These are phyloP conservation scores for Eugnorisma glareosa DNA, from an alignment of 2,888 invertebrate species.

Conservation along the genomic window DNA sequence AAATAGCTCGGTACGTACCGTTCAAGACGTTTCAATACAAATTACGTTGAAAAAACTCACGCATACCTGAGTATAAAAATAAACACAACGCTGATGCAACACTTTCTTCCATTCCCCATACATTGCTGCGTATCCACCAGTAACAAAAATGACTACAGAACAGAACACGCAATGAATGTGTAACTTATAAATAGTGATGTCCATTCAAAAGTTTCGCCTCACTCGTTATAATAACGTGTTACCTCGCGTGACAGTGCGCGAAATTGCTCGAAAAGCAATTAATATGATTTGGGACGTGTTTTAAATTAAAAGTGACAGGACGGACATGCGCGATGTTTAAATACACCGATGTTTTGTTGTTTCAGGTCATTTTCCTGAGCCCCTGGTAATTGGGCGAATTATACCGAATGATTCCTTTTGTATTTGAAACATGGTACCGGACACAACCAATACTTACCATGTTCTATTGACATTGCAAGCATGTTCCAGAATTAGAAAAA, in stretches of 20 bases:
- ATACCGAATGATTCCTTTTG: conserved; percentile 28
- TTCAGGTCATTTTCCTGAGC: conserved; percentile 47
- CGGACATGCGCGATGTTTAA: conserved; percentile 68
- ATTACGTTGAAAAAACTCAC: conserved; percentile 62
- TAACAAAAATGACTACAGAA: not conserved
- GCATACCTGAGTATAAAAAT: conserved; percentile 61
- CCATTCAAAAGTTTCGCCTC: conserved; percentile 59
- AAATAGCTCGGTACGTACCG: conserved; percentile 74
- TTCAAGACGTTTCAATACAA: conserved; percentile 66
- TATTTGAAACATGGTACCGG: no score
- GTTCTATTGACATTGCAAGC: not conserved
- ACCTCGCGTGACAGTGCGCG: conserved; percentile 81
- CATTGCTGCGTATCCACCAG: conserved; percentile 36
- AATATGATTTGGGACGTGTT: conserved; percentile 73
- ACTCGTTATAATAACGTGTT: conserved; percentile 76
- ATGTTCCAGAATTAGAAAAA: not conserved
- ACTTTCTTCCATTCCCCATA: conserved; percentile 44
- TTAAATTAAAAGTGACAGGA: conserved; percentile 71
- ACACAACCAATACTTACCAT: no score
- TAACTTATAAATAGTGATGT: conserved; percentile 67
- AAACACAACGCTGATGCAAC: conserved; percentile 26
- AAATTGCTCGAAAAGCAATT: conserved; percentile 85
- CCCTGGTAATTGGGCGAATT: conserved; percentile 29
- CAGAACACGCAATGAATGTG: conserved; percentile 53
- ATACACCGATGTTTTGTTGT: conserved; percentile 63